These are phyloP conservation scores for Coryphaenoides rupestris DNA, from an alignment of 2,113 vertebrate genomes.

Conservation along the genomic window DNA sequence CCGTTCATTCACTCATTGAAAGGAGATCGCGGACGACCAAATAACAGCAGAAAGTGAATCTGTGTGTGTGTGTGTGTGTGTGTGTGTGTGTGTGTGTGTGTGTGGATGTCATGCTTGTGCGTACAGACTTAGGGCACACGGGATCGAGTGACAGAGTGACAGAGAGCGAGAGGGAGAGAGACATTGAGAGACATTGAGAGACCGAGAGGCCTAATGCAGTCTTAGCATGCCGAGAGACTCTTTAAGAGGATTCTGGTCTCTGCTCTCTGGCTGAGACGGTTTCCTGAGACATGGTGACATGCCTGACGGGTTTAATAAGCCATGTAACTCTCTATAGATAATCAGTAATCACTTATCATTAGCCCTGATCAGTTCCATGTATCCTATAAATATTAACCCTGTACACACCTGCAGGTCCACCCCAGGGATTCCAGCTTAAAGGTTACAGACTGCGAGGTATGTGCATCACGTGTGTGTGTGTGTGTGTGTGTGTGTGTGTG, in stretches of 20 bases:
- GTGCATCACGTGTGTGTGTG: too few species aligned
- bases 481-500: too few species aligned
- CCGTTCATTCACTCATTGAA: too few species aligned
- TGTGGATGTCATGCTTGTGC: slow-evolving; percentile 16
- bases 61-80: slow-evolving; percentile 24
- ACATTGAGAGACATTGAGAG: too few species aligned
- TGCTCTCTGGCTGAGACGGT: neutral
- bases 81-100: too few species aligned
- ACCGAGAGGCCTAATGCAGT: neutral
- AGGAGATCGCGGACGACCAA: too few species aligned
- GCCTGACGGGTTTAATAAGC: neutral
- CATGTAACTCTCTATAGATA: neutral
- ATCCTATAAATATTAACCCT: neutral
- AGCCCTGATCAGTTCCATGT: neutral
- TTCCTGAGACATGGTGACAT: slow-evolving; percentile 24
- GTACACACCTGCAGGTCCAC: neutral
- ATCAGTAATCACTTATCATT: slow-evolving; percentile 6
- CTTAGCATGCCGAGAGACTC: slow-evolving; percentile 35
- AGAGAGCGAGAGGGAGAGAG: slow-evolving; percentile 10
- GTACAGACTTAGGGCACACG: neutral
- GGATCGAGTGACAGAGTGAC: slow-evolving; percentile 19
- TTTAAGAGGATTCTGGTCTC: too few species aligned
- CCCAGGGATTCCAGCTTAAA: neutral
- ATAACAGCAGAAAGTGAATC: neutral
- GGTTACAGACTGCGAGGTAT: too few species aligned